Evolutionary conservation across 2,888 invertebrate species (phyloP), one percentile per base, ranked within the genome.

Genomic region (Ceramica pisi): DNA sequence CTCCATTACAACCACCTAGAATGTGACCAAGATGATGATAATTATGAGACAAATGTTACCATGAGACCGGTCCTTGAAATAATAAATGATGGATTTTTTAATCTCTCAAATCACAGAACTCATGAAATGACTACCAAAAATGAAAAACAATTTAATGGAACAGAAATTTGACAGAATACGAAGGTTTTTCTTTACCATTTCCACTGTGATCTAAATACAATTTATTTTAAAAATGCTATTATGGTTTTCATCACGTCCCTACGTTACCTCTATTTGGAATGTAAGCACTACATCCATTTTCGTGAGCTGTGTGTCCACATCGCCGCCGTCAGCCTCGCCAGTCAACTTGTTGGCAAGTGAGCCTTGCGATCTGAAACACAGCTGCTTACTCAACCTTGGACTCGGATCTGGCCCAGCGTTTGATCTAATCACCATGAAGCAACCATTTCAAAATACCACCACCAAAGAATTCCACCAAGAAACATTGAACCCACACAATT

Each of bases 281-380:
- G 99, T 98, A 87, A 99, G 97, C 70, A 99, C 99, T 87, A 99
- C 99, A 96, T 99, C 99, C 96, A 99, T 97, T 97, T 99, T 99
- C 83, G 99, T 99, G 78, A 99, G 97, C 90, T 98, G 98, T 62
- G 99, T 98, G 94, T 99, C 99, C 88, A 98, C 98, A 93, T 99
- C 99, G 68, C 99, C 99, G 61, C 98, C 98, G 92, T 99, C 99
- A 63, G 98, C 99, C 82, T 99, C 98, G 90, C 99, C 99, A 93
- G 99, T 99, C 94, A 99, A 96, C 96, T 99, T 98, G 92, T 96
- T 96, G 84, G 98, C 98, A 95, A 99, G 97, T 90, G 98, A 98
- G 92, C 98, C 98, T 97, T 98, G 98, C 82, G 98, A 98, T 97
- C 98, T 98, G 94, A 97, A 96, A 96, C 96, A 96, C 92, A 96